Percentiles rank a stretch among this genome's conserved stretches.
phyloP scores from a whole-genome alignment of 2,113 vertebrate species.

The Zosterops hypoxanthus region DNA sequence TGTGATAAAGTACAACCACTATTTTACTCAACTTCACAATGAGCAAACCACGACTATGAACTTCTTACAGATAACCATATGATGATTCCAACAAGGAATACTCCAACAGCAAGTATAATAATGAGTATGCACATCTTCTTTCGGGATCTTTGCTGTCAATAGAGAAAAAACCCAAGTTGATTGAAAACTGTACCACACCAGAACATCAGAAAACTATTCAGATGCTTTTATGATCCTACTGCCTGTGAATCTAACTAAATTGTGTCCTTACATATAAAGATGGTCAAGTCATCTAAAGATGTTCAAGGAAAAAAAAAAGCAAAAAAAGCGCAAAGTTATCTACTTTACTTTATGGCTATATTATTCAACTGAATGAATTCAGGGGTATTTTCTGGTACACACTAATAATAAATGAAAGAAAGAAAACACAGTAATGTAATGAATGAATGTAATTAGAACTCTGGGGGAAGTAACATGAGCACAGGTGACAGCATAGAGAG shows the following conservation, averaged over 20 bases:
- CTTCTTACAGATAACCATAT: constrained; percentile 66
- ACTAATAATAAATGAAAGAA: neutral
- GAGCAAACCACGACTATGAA: constrained; percentile 25
- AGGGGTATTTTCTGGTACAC: neutral
- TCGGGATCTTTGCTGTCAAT: constrained; percentile 85
- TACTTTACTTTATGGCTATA: neutral
- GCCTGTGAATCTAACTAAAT: neutral
- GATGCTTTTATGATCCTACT: neutral
- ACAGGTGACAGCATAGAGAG: neutral
- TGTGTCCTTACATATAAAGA: neutral
- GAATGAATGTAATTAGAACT: neutral
- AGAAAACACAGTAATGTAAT: neutral
- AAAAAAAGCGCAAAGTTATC: neutral
- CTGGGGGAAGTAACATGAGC: neutral
- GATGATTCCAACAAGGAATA: constrained; percentile 80
- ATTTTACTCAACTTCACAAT: constrained; percentile 58
- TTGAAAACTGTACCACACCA: neutral
- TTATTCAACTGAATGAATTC: neutral
- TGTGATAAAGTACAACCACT: constrained; percentile 39
- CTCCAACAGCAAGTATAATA: constrained; percentile 74
- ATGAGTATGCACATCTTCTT: constrained; percentile 95
- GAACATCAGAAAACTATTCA: neutral
- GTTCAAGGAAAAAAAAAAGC: neutral
- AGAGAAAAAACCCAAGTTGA: neutral
- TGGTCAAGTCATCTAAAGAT: neutral